Evolutionary conservation across 2,113 vertebrate genomes (phyloP).

Genomic region (Laticauda laticaudata): DNA sequence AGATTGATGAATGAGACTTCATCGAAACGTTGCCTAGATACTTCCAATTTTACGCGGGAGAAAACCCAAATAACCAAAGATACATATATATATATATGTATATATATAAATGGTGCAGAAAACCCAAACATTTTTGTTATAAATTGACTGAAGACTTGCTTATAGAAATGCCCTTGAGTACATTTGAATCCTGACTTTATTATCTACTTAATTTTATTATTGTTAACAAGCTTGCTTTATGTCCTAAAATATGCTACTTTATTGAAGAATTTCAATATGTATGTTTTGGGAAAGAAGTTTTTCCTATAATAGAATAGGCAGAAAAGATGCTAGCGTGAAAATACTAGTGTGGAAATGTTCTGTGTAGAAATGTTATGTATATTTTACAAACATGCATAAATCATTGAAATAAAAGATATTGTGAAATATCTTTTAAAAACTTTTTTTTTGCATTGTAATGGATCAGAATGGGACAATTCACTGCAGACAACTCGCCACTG

Average conservation of each 20-base stretch:
- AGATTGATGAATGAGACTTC: no score
- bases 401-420: not conserved
- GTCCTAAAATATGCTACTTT: slow-evolving; percentile 22
- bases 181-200: slow-evolving; percentile 53
- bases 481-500: not conserved
- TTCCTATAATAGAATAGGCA: slow-evolving; percentile 21
- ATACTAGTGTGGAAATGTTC: not conserved
- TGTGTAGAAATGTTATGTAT: no score
- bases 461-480: not conserved
- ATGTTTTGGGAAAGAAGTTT: not conserved
- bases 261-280: slow-evolving; percentile 8
- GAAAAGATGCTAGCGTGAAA: slow-evolving; percentile 17
- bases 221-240: slow-evolving; percentile 39
- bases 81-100: no score
- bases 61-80: no score
- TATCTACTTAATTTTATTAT: slow-evolving; percentile 46
- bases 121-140: slow-evolving; percentile 39
- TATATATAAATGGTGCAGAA: slow-evolving; percentile 12
- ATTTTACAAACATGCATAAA: not conserved
- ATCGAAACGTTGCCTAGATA: no score
- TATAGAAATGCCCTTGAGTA: slow-evolving; percentile 22
- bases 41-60: no score
- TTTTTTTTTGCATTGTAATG: not conserved
- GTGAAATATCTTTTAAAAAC: not conserved
- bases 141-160: slow-evolving; percentile 36